phyloP scores from a whole-genome alignment of 2,113 vertebrate genomes.

The Heteronetta atricapilla region DNA sequence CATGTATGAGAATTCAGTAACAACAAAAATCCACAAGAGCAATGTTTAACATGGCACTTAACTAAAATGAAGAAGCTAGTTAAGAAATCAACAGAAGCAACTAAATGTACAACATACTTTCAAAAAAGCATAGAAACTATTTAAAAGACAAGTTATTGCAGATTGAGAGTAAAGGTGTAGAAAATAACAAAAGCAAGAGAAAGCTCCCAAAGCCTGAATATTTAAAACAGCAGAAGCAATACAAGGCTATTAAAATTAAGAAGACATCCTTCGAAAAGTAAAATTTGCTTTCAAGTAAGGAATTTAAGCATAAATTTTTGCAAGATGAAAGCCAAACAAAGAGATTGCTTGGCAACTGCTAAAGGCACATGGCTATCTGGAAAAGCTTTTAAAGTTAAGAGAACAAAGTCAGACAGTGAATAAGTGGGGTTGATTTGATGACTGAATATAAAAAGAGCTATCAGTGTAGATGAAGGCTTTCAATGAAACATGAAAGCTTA shows the following conservation, averaged over 20 bases:
- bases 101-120: background rate
- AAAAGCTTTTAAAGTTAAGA: background rate
- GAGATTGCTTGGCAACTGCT: background rate
- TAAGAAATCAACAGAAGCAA: background rate
- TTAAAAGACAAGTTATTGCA: background rate
- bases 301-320: background rate
- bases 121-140: background rate
- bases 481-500: background rate
- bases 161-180: background rate
- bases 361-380: background rate
- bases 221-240: background rate
- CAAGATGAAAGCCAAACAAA: background rate
- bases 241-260: background rate
- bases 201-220: background rate
- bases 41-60: background rate
- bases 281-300: background rate
- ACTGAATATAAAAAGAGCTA: slow-evolving; percentile 2
- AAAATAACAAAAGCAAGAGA: background rate
- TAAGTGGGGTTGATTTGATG: background rate
- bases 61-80: background rate
- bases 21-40: background rate
- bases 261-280: background rate
- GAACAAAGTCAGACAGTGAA: background rate
- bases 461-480: background rate
- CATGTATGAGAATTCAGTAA: background rate